A percentile compares a stretch with the other conserved stretches of the same genome.
Conservation (phyloP, 2,888 invertebrate species). For the Pandemis corylana region DNA sequence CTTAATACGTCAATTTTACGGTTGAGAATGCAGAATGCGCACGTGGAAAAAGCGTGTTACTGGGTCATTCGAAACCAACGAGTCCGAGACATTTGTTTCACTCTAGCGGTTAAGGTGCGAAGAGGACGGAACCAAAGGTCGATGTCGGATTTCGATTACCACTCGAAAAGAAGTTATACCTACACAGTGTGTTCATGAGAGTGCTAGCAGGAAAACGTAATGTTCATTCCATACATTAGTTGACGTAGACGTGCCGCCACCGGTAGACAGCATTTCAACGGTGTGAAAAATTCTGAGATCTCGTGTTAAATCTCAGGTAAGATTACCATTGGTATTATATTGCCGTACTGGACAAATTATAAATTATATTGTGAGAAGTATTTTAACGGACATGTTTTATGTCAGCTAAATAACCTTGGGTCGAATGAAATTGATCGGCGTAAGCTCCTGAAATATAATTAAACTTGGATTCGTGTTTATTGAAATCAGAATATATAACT, state of each 20-base stretch:
- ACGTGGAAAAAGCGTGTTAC: conserved; percentile 9
- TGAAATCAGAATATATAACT: neutral
- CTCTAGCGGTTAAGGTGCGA: conserved; percentile 11
- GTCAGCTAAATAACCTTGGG: neutral
- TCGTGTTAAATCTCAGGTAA: conserved; percentile 10
- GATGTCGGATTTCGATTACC: neutral
- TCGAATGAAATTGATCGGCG: neutral
- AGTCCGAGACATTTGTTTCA: neutral
- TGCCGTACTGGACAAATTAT: neutral
- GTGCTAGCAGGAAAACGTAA: conserved; percentile 23
- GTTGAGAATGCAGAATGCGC: conserved; percentile 13
- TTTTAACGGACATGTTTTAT: neutral
- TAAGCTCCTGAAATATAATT: conserved; percentile 1
- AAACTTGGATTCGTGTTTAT: neutral
- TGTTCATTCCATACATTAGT: conserved; percentile 14
- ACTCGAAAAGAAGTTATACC: neutral
- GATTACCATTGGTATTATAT: neutral
- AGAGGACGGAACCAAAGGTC: conserved; percentile 10
- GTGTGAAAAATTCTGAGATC: conserved; percentile 1
- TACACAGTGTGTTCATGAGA: neutral
- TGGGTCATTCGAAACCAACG: conserved; percentile 1
- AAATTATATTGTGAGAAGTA: neutral
- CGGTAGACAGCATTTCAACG: conserved; percentile 14
- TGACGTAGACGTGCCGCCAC: conserved; percentile 28
- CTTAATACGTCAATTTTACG: conserved; percentile 4